Evolutionary conservation across 2,888 invertebrate species (phyloP), one percentile per base, ranked within the genome.

Genomic region (Noctuana brunneofusca): DNA sequence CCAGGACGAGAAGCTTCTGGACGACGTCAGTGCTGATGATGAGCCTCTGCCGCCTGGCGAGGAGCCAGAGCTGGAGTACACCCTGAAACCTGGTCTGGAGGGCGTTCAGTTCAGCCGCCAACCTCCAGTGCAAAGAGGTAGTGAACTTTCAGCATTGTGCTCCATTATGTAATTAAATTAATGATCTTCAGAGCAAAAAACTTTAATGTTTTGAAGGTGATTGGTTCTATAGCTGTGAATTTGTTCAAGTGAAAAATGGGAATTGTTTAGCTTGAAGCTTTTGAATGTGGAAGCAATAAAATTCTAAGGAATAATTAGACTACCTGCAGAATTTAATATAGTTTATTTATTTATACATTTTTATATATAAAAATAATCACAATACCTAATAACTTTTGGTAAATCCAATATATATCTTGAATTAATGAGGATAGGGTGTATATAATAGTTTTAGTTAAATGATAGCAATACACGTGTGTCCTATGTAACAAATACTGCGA

Each of bases 81-180:
- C 83, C 32, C 74, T 94, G 48, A 97, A 97, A 81, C 94, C 95
- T 0, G 85, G 92, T 8, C 82, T 97, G 43, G 79, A 85, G 68
- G 94, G 94, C 57, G 90, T 94, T 46, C 92, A 93, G 69, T 89
- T 97, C 55, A 94, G 94, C 68, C 93, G 94, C 73, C 93, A 95
- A 70, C 95, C 96, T 2, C 94, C 95, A 0, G 93, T 96, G 48
- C 90, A 92, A 64, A 95, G 93, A 79, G 97, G 97, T 30, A 93
- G 92, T 66, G 97, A 97, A 80, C 92, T 96, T 18, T 97, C 97
- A 0, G 97, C 96, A 30, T 90, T 97, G 71, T 97, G 97, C 89
- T 95, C 96, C 56, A 96, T 97, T 72, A 96, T 96, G 96, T 96
- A 84, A 30, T n/a, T n/a, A n/a, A n/a, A n/a, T n/a, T n/a, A n/a